Conservation (phyloP, 1,140 invertebrate genomes). For the Drosophila insularis region DNA sequence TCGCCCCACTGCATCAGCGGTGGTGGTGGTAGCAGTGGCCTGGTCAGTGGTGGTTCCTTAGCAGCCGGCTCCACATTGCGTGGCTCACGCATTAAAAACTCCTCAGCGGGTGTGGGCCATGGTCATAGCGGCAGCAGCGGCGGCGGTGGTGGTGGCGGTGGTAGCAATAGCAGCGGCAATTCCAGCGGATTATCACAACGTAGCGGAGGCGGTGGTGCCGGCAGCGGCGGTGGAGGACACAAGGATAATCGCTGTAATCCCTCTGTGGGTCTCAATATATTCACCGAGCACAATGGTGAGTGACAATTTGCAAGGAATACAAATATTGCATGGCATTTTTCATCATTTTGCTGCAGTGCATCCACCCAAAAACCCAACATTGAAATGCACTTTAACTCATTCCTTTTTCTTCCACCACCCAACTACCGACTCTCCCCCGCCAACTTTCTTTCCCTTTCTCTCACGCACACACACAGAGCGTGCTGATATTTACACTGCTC, state of each 20-base stretch:
- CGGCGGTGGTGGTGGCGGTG: constrained; percentile 85
- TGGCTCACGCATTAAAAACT: constrained; percentile 74
- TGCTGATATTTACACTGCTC: constrained; percentile 6
- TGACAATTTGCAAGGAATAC: constrained; percentile 31
- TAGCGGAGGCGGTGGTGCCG: constrained; percentile 85
- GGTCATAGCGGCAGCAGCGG: constrained; percentile 85
- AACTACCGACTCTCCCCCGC: not conserved
- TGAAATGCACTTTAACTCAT: constrained; percentile 28
- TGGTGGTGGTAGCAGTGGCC: constrained; percentile 35
- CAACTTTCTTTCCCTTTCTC: not conserved
- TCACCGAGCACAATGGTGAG: constrained; percentile 94
- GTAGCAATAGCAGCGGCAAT: constrained; percentile 83
- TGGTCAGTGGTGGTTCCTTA: constrained; percentile 51
- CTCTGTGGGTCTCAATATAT: constrained; percentile 91
- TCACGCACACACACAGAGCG: not conserved
- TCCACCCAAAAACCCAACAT: constrained; percentile 13
- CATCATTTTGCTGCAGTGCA: not conserved
- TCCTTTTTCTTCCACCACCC: not conserved
- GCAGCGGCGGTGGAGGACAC: constrained; percentile 85
- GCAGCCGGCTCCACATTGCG: constrained; percentile 76
- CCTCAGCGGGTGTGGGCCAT: constrained; percentile 78
- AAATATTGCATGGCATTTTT: not conserved
- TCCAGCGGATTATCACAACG: constrained; percentile 54
- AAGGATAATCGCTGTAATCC: constrained; percentile 88
- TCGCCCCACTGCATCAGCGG: constrained; percentile 71